These are phyloP conservation scores for Pocillopora meandrina DNA, from an alignment of 92 coral and sea anemone genomes.

Conservation along the genomic window DNA sequence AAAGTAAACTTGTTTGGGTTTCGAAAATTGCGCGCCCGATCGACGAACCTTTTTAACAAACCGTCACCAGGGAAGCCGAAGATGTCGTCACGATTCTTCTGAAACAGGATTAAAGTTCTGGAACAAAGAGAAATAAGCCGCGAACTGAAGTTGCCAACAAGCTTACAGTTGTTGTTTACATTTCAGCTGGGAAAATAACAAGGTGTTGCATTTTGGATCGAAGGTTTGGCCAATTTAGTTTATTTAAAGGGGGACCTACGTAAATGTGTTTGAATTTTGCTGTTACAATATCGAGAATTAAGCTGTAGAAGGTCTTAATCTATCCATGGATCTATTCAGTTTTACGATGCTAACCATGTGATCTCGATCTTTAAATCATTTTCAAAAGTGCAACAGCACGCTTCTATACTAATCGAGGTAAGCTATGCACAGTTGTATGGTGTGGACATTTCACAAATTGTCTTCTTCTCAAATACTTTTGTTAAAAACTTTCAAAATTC, in stretches of 20 bases:
- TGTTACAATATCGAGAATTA: slow-evolving; percentile 19
- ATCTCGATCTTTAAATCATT: background rate
- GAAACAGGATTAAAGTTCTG: slow-evolving; percentile 46
- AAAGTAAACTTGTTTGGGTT: slow-evolving; percentile 33
- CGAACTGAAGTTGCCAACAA: slow-evolving; percentile 44
- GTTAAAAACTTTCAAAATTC: background rate
- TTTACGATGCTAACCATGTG: background rate
- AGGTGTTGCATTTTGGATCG: slow-evolving; percentile 1
- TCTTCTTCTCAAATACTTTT: background rate
- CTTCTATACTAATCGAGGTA: background rate
- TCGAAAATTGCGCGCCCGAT: slow-evolving; percentile 45
- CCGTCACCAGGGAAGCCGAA: background rate
- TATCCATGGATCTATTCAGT: background rate
- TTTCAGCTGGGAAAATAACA: slow-evolving; percentile 67
- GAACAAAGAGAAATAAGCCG: slow-evolving; percentile 36
- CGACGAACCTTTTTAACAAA: no score
- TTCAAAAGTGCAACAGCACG: slow-evolving; percentile 1
- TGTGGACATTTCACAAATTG: background rate
- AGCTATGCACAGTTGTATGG: background rate
- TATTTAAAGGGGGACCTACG: background rate
- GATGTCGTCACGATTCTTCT: slow-evolving; percentile 17
- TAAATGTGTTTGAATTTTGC: background rate
- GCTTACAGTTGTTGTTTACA: slow-evolving; percentile 64
- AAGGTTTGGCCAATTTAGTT: slow-evolving; percentile 12
- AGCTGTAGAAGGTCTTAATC: background rate